A percentile compares a stretch with the other conserved stretches of the same genome.
These are phyloP conservation scores for Riptortus pedestris DNA, from an alignment of 1,140 invertebrate species.

Conservation along the genomic window DNA sequence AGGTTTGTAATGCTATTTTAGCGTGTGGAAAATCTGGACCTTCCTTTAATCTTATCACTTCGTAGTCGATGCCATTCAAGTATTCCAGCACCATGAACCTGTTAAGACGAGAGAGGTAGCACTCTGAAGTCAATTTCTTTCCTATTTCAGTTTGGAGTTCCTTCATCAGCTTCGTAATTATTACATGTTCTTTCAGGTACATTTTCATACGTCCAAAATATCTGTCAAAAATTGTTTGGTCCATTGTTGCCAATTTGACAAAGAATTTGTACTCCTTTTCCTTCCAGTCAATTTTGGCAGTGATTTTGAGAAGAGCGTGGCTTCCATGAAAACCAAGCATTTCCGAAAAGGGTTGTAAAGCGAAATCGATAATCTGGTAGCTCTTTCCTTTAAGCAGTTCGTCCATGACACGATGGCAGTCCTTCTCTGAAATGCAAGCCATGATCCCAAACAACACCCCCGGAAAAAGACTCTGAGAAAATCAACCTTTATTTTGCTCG, in stretches of 20 bases:
- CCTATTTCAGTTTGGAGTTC: background rate
- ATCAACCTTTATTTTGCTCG: no score
- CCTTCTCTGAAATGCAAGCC: background rate
- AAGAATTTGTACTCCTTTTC: conserved; percentile 15
- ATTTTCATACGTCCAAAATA: background rate
- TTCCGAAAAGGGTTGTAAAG: background rate
- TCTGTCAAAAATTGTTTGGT: background rate
- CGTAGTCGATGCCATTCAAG: background rate
- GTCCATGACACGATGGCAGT: conserved; percentile 6
- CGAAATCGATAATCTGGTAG: conserved; percentile 3
- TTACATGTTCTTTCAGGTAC: conserved; percentile 19
- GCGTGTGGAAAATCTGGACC: background rate
- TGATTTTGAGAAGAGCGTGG: conserved; percentile 19
- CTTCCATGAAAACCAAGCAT: conserved; percentile 16
- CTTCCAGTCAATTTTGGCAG: background rate
- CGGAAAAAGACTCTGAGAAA: no score
- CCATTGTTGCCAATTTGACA: conserved; percentile 9
- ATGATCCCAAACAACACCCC: no score
- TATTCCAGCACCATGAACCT: conserved; percentile 16
- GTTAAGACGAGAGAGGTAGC: conserved; percentile 18
- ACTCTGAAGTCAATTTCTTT: conserved; percentile 18
- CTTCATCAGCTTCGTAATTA: conserved; percentile 1
- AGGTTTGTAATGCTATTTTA: conserved; percentile 11
- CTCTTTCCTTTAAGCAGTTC: background rate
- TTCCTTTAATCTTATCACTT: background rate